A percentile compares a stretch with the other conserved stretches of the same genome.
Evolutionary conservation across 35 echinoderm and acorn worm species (phyloP).

Genomic region (Apostichopus californicus): DNA sequence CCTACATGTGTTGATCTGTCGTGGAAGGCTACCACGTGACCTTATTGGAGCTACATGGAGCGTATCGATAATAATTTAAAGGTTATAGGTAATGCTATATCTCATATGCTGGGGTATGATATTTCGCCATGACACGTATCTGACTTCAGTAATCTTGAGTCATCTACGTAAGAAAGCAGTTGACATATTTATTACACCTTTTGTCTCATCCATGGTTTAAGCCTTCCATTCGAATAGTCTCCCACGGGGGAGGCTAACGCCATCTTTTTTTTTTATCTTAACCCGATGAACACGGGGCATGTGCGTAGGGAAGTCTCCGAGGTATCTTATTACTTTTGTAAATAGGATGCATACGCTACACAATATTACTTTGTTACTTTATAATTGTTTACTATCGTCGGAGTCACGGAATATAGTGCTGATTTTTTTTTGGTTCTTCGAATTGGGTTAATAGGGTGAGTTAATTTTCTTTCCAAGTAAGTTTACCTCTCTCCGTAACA

Average conservation of each 20-base stretch:
- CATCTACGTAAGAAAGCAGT: constrained; percentile 4
- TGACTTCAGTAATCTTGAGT: not conserved
- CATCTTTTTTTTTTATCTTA: not conserved
- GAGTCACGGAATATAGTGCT: no score
- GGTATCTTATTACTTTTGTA: not conserved
- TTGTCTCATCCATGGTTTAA: not conserved
- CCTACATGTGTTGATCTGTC: no score
- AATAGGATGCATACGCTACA: not conserved
- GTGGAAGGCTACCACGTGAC: no score
- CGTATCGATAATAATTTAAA: not conserved
- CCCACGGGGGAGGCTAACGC: not conserved
- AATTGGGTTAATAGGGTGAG: no score
- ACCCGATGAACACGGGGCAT: not conserved
- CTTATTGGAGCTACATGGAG: not conserved
- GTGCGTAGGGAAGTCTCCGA: not conserved
- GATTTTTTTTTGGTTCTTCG: no score
- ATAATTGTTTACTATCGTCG: no score
- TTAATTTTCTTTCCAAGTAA: no score
- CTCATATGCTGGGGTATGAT: not conserved
- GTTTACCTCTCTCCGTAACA: no score
- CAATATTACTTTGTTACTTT: no score
- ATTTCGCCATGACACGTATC: not conserved
- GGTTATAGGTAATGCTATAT: not conserved
- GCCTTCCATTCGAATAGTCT: not conserved
- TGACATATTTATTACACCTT: constrained; percentile 15